Conservation (phyloP, 2,797 vertebrate genomes). For the Syndactyla subalaris region DNA sequence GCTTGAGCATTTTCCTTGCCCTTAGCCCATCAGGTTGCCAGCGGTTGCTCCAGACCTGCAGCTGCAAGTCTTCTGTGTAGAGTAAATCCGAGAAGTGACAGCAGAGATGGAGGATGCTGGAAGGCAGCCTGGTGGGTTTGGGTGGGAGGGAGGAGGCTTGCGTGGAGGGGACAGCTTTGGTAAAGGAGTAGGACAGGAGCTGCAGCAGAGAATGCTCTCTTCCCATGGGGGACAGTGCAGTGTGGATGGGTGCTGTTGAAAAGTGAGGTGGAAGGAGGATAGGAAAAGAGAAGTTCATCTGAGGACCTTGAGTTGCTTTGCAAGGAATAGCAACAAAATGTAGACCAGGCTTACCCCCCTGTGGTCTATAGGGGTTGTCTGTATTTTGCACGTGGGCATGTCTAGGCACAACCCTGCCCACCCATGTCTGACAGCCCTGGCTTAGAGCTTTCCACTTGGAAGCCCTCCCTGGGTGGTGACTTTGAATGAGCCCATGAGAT, state of each 20-base stretch:
- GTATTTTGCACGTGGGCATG: background rate
- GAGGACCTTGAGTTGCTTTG: background rate
- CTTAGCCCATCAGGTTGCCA: background rate
- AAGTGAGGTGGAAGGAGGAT: background rate
- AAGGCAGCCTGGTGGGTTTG: background rate
- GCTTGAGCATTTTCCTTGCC: background rate
- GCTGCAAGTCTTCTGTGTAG: background rate
- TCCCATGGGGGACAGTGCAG: background rate
- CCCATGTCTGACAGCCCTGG: background rate
- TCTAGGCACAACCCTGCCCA: background rate
- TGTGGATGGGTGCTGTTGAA: background rate
- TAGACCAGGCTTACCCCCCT: background rate
- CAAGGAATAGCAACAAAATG: background rate
- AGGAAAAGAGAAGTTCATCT: background rate
- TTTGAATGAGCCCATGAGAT: background rate
- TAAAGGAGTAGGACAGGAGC: background rate
- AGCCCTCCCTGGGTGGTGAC: background rate
- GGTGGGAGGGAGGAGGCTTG: background rate
- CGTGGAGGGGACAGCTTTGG: background rate
- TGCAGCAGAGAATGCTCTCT: background rate
- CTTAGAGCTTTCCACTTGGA: background rate
- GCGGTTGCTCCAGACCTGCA: background rate
- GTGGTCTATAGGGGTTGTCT: rapidly evolving
- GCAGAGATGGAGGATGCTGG: background rate
- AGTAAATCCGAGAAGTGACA: background rate